Evolutionary conservation across 1,140 invertebrate genomes (phyloP).

Genomic region (Pteromalus puparum): DNA sequence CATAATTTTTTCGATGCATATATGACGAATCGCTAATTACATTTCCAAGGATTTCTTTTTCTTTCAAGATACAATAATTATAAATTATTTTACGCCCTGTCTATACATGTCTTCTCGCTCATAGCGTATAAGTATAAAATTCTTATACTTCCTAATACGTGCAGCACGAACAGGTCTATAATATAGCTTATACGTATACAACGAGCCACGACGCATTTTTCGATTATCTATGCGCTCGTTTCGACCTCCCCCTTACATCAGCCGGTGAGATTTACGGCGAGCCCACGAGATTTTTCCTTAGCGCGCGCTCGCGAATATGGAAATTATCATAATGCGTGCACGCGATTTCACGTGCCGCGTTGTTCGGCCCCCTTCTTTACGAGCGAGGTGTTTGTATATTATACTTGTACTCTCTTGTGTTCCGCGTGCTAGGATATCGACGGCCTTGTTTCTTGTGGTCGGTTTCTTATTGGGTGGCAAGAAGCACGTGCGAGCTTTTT

Average conservation of each 20-base stretch:
- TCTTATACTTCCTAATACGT: background rate
- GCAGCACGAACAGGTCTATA: background rate
- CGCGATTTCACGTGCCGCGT: conserved; percentile 22
- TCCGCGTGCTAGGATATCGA: conserved; percentile 1
- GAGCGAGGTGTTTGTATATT: background rate
- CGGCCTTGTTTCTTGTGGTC: conserved; percentile 17
- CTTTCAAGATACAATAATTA: too few species aligned
- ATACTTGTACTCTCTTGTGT: background rate
- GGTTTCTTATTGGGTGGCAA: background rate
- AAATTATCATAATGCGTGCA: conserved; percentile 43
- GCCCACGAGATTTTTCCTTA: conserved; percentile 2
- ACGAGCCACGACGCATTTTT: background rate
- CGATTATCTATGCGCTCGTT: conserved; percentile 11
- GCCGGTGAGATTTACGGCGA: background rate
- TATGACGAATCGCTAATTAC: background rate
- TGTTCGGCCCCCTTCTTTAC: background rate
- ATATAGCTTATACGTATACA: background rate
- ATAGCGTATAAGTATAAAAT: background rate
- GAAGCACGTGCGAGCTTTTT: too few species aligned
- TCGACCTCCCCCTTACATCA: background rate
- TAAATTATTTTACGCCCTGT: too few species aligned
- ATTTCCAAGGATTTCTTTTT: too few species aligned
- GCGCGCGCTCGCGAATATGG: background rate
- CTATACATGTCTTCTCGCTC: too few species aligned
- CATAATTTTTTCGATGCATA: background rate